Conservation (phyloP, 2,888 invertebrate species). For the Schizotus pectinicornis region DNA sequence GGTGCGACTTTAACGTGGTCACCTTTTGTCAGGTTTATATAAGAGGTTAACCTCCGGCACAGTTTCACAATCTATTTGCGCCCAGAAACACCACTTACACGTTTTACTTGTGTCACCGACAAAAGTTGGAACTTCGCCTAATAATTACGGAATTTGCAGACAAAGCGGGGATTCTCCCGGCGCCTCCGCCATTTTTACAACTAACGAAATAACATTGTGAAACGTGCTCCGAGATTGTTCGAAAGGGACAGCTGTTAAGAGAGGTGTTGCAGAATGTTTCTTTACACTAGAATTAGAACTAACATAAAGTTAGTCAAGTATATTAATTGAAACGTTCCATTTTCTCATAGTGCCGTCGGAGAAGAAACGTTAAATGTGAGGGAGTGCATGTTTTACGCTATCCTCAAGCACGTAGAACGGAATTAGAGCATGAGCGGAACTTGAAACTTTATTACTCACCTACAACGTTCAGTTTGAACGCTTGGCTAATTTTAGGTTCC, state of each 20-base stretch:
- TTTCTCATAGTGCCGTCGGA: conserved; percentile 18
- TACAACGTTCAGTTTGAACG: conserved; percentile 76
- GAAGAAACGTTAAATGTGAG: conserved; percentile 23
- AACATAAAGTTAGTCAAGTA: conserved; percentile 24
- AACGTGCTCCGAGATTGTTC: not conserved
- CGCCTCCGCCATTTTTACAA: not conserved
- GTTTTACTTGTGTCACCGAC: too few relatives aligned
- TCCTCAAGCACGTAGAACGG: conserved; percentile 25
- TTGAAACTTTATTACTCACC: conserved; percentile 63
- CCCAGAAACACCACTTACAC: too few relatives aligned
- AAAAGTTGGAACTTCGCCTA: too few relatives aligned
- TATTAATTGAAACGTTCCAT: conserved; percentile 27
- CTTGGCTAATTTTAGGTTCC: conserved; percentile 78
- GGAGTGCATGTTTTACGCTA: conserved; percentile 20
- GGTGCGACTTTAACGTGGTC: not conserved
- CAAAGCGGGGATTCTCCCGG: too few relatives aligned
- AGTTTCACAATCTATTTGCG: too few relatives aligned
- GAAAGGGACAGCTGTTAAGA: too few relatives aligned
- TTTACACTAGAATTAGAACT: conserved; percentile 21
- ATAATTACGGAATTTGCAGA: too few relatives aligned
- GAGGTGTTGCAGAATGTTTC: conserved; percentile 8
- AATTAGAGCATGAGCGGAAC: conserved; percentile 30
- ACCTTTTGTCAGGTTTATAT: conserved; percentile 5
- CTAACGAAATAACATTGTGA: not conserved
- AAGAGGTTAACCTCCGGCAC: too few relatives aligned